These are phyloP conservation scores for Brenthis ino DNA, from an alignment of 2,888 invertebrate genomes.

Conservation along the genomic window DNA sequence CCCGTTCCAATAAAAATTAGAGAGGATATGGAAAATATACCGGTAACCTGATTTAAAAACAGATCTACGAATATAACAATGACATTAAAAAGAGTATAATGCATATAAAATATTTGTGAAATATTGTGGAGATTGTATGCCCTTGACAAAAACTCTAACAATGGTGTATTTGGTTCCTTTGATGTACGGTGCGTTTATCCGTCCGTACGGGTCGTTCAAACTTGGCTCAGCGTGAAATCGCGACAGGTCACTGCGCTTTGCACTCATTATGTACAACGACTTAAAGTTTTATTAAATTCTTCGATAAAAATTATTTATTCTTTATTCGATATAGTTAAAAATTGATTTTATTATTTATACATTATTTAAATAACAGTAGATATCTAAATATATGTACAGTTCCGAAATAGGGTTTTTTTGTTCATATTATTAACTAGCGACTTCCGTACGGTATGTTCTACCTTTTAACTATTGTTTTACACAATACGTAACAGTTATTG, in stretches of 20 bases:
- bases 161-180: constrained; percentile 41
- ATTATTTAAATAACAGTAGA: too few relatives aligned
- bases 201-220: constrained; percentile 54
- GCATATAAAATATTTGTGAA: constrained; percentile 5
- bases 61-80: not conserved
- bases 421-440: too few relatives aligned
- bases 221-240: constrained; percentile 70
- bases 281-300: constrained; percentile 30
- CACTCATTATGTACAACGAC: constrained; percentile 49
- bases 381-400: too few relatives aligned
- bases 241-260: constrained; percentile 70
- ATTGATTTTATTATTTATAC: not conserved
- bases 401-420: too few relatives aligned
- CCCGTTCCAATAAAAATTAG: too few relatives aligned
- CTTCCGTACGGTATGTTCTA: too few relatives aligned
- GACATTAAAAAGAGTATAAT: constrained; percentile 1
- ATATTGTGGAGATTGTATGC: constrained; percentile 19
- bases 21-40: too few relatives aligned
- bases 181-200: constrained; percentile 43
- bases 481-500: too few relatives aligned
- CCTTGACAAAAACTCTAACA: constrained; percentile 35
- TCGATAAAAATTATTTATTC: constrained; percentile 5
- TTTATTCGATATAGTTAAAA: not conserved
- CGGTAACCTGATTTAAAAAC: too few relatives aligned
- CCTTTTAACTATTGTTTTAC: too few relatives aligned